These are phyloP conservation scores for Melopsittacus undulatus DNA, from an alignment of 2,797 vertebrate genomes.

Conservation along the genomic window DNA sequence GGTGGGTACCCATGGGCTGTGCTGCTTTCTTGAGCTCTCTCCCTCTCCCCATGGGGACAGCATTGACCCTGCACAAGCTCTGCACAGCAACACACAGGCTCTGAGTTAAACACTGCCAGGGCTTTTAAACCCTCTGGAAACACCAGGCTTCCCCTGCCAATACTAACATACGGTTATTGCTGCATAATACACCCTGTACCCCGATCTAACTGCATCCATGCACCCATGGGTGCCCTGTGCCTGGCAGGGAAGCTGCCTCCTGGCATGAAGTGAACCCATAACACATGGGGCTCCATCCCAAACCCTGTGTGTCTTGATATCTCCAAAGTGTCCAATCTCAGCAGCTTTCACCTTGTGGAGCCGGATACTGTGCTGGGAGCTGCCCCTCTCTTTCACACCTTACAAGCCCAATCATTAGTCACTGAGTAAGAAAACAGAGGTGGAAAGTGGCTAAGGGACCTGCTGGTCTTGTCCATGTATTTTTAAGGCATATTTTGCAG, in stretches of 20 bases:
- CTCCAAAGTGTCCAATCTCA: rapidly evolving
- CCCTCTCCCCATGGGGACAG: not conserved
- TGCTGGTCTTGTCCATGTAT: not conserved
- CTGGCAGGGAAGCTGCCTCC: not conserved
- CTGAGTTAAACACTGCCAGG: rapidly evolving
- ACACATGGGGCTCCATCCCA: not conserved
- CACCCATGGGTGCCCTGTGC: not conserved
- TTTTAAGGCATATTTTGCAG: slow-evolving; percentile 63
- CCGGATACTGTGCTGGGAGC: not conserved
- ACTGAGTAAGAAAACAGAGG: not conserved
- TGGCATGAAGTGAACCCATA: rapidly evolving
- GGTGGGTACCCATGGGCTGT: not conserved
- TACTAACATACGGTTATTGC: slow-evolving; percentile 16
- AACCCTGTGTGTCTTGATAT: not conserved
- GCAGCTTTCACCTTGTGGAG: not conserved
- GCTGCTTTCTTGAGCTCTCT: not conserved
- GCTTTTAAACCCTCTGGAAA: not conserved
- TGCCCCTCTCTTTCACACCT: not conserved
- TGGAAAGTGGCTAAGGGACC: not conserved
- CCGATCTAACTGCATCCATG: not conserved
- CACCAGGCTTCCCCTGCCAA: not conserved
- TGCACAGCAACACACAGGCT: not conserved
- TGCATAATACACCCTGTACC: not conserved
- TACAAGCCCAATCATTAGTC: not conserved
- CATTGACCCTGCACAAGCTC: not conserved